These are phyloP conservation scores for Hylomyscus alleni DNA, from an alignment of 2,797 vertebrate genomes.

Conservation along the genomic window DNA sequence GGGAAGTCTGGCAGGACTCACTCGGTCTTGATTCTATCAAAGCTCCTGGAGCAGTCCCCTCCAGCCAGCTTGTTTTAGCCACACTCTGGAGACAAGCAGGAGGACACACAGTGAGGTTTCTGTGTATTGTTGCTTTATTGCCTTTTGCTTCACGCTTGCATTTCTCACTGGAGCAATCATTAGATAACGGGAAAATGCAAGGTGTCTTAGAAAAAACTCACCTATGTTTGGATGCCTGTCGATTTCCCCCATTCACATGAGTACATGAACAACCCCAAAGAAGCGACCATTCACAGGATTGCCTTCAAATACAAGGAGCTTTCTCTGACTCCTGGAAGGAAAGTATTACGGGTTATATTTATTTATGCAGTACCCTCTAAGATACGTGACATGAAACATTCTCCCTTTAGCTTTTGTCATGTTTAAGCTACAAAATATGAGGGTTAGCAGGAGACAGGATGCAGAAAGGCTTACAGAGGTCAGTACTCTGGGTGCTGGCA, in stretches of 20 bases:
- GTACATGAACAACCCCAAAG: neutral
- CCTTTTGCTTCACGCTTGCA: neutral
- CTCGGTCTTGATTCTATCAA: constrained; percentile 43
- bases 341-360: constrained; percentile 63
- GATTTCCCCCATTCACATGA: neutral
- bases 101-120: neutral
- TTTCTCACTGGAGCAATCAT: neutral
- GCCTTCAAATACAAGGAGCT: constrained; percentile 8
- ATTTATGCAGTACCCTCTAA: constrained; percentile 32
- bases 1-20: constrained; percentile 73
- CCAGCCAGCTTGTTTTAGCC: constrained; percentile 1
- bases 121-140: neutral
- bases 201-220: neutral
- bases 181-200: neutral
- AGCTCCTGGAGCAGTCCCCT: constrained; percentile 30
- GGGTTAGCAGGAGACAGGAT: neutral
- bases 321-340: constrained; percentile 60
- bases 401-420: neutral
- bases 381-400: constrained; percentile 64
- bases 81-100: neutral
- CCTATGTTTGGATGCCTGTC: neutral
- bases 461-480: neutral
- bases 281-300: neutral
- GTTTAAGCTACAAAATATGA: neutral
- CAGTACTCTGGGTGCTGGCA: neutral